These are phyloP conservation scores for Enteromius anoplus DNA, from an alignment of 2,797 vertebrate species.

Conservation along the genomic window DNA sequence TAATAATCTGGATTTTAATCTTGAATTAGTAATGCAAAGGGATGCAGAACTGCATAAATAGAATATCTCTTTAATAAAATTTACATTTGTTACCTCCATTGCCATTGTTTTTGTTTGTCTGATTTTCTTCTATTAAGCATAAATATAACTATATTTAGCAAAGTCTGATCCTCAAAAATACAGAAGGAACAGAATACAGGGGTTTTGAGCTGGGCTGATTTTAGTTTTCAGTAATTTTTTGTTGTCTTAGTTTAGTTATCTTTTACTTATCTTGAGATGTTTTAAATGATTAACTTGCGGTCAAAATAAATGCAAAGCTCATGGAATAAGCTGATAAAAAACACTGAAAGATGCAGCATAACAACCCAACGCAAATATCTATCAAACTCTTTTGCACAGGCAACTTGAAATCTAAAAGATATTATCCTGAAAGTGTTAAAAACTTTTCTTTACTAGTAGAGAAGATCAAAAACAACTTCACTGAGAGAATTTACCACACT, in stretches of 20 bases:
- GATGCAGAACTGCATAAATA: not conserved
- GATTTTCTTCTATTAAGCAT: too few species aligned
- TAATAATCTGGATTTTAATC: slow-evolving; percentile 6
- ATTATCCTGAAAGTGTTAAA: not conserved
- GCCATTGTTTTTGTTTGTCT: not conserved
- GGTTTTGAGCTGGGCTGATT: too few species aligned
- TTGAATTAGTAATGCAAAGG: not conserved
- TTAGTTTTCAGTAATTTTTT: too few species aligned
- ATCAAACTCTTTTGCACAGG: not conserved
- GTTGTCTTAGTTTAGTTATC: too few species aligned
- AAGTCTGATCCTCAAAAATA: too few species aligned
- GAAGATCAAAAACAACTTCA: not conserved
- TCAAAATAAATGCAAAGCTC: not conserved
- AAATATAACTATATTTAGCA: too few species aligned
- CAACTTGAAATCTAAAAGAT: not conserved
- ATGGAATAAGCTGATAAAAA: not conserved
- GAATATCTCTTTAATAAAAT: not conserved
- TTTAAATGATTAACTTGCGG: too few species aligned
- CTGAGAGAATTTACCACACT: not conserved
- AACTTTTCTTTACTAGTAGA: not conserved
- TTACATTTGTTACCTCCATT: not conserved
- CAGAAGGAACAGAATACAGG: too few species aligned
- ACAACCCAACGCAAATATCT: not conserved
- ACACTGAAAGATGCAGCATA: not conserved
- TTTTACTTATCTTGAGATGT: too few species aligned